These are phyloP conservation scores for Otis tarda DNA, from an alignment of 2,113 vertebrate genomes.

Conservation along the genomic window DNA sequence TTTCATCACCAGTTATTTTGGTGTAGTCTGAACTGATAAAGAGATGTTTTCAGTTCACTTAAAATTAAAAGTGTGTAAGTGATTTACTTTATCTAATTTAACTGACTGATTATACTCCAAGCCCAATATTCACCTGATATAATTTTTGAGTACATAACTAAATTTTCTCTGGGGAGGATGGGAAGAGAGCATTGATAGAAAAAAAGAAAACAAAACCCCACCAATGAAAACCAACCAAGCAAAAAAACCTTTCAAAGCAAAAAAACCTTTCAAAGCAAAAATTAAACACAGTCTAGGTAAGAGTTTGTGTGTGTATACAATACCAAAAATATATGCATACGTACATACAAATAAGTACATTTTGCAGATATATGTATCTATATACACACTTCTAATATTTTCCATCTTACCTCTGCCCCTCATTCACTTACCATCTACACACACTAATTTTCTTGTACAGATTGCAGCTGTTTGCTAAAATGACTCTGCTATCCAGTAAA, in stretches of 20 bases:
- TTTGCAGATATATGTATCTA: neutral
- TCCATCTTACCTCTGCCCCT: neutral
- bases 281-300: neutral
- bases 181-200: neutral
- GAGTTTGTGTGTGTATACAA: neutral
- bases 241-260: neutral
- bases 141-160: neutral
- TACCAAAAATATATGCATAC: neutral
- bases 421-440: neutral
- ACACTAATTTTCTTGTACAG: neutral
- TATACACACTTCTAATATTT: neutral
- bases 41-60: accelerated
- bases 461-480: neutral
- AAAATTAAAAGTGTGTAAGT: neutral
- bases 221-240: neutral
- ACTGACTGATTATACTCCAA: neutral
- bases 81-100: neutral
- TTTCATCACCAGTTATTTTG: neutral
- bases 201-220: neutral
- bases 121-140: neutral
- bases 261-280: neutral
- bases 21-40: neutral
- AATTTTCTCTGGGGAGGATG: neutral
- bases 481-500: neutral
- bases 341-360: neutral